Percentiles rank a stretch among this genome's conserved stretches.
Conservation (phyloP, 2,797 vertebrate species). For the Aphelocoma californica region DNA sequence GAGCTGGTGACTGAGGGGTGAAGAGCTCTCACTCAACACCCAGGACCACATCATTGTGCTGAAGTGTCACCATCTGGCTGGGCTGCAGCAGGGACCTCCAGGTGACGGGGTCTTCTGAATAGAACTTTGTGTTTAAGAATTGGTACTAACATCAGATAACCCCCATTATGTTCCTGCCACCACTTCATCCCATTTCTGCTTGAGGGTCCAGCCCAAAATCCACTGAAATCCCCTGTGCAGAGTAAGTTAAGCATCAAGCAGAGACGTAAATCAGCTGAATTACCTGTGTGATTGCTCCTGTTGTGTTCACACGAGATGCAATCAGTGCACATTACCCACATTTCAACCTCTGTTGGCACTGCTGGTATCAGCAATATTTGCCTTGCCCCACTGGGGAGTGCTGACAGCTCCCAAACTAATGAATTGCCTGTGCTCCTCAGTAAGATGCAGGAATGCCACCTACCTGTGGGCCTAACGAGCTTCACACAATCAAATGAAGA, state of each 20-base stretch:
- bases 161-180: not conserved
- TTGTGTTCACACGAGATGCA: not conserved
- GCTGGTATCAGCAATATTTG: not conserved
- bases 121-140: not conserved
- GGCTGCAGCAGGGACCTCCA: not conserved
- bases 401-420: not conserved
- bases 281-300: not conserved
- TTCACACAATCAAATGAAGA: not conserved
- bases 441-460: not conserved
- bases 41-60: not conserved
- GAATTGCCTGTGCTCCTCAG: not conserved
- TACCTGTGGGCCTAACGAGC: not conserved
- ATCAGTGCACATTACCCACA: not conserved
- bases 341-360: not conserved
- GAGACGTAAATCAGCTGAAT: not conserved
- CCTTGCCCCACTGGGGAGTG: accelerated
- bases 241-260: not conserved
- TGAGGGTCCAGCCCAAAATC: not conserved
- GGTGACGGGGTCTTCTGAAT: not conserved
- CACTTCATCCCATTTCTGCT: not conserved
- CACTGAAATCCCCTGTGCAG: accelerated
- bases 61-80: not conserved
- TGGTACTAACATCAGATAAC: not conserved
- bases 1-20: not conserved
- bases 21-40: not conserved